Conservation (phyloP, 2,888 invertebrate species). For the Allacma fusca region DNA sequence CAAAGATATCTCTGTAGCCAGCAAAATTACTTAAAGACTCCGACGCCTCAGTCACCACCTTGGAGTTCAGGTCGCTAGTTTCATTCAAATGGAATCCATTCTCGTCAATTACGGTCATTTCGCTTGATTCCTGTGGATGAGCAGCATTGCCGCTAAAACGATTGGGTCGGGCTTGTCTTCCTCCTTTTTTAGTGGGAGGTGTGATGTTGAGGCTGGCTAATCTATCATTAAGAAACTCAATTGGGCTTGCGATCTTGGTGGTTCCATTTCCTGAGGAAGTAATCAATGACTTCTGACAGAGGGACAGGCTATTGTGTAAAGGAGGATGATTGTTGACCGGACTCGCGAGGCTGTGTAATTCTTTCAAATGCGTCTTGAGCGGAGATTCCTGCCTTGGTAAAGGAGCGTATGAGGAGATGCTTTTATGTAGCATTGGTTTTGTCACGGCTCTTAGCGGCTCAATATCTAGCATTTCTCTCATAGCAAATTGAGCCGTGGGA, state of each 20-base stretch:
- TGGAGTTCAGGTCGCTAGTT: slow-evolving; percentile 55
- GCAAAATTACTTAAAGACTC: slow-evolving; percentile 72
- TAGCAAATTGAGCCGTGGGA: slow-evolving; percentile 59
- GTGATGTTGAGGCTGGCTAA: not conserved
- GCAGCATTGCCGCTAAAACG: not conserved
- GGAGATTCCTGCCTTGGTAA: slow-evolving; percentile 17
- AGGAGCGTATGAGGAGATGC: slow-evolving; percentile 25
- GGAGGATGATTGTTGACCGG: slow-evolving; percentile 5
- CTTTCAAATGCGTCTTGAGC: slow-evolving; percentile 10
- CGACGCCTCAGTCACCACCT: slow-evolving; percentile 22
- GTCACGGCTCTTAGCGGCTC: slow-evolving; percentile 20
- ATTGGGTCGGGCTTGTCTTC: slow-evolving; percentile 8
- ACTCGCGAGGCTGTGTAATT: slow-evolving; percentile 3
- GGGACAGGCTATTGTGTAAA: slow-evolving; percentile 10
- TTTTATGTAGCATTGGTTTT: not conserved
- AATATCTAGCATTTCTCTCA: slow-evolving; percentile 59
- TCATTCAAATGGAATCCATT: slow-evolving; percentile 59
- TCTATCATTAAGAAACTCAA: slow-evolving; percentile 9
- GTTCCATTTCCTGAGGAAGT: slow-evolving; percentile 35
- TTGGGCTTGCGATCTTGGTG: not conserved
- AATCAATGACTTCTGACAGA: slow-evolving; percentile 25
- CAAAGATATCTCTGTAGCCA: slow-evolving; percentile 74
- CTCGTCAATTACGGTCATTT: slow-evolving; percentile 48
- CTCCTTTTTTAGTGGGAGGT: not conserved
- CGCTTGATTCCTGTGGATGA: not conserved